Base-by-base conservation (phyloP, 2,797 vertebrate species). In the Melanotaenia trifasciata region DNA sequence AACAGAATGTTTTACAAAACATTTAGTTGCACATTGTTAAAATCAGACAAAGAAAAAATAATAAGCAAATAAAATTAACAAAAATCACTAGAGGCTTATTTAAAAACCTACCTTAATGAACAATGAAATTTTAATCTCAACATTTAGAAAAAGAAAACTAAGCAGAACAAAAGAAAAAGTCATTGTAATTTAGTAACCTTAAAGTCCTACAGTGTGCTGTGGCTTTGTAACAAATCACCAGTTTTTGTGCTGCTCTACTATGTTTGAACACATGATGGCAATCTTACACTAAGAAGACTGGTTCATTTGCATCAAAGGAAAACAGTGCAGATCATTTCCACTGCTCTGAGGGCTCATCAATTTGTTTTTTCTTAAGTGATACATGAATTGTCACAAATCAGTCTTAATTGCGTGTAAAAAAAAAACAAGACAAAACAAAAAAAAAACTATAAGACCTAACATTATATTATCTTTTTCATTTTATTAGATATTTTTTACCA, bases 201-300 rank as follows among this genome's bases (percentile, higher is more conserved):
- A 47, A 47, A 47, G n/a, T 4, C 3, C 9, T 9, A 22, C n/a
- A 30, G 30, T 22, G 45, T 47, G 45, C 43, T 45, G 5, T 45
- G 7, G 8, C 6, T 50, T 50, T 16, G 4, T 50, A 20, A 11
- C 0, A 9, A 22, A 11, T n/a, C 3, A 22, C 1, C 6, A 1
- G 18, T 45, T 16, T 47, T 9, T 47, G 20, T 63, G 38, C n/a
- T 66, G 50, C 63, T 12, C 1, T 81, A 12, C 56, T 22, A 6
- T 24, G 57, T 78, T 67, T 72, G 18, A 79, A 70, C 79, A 88
- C 82, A 73, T 12, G 78, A 28, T 88, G 85, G 74, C 64, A 24
- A 33, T 69, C 10, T 78, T 61, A 28, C 64, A 47, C 32, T 28
- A 18, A 14, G 3, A 50, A 51, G 0, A 51, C 0, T 16, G 7